These are phyloP conservation scores for Heteractis magnifica DNA, from an alignment of 92 coral and sea anemone genomes.

Conservation along the genomic window DNA sequence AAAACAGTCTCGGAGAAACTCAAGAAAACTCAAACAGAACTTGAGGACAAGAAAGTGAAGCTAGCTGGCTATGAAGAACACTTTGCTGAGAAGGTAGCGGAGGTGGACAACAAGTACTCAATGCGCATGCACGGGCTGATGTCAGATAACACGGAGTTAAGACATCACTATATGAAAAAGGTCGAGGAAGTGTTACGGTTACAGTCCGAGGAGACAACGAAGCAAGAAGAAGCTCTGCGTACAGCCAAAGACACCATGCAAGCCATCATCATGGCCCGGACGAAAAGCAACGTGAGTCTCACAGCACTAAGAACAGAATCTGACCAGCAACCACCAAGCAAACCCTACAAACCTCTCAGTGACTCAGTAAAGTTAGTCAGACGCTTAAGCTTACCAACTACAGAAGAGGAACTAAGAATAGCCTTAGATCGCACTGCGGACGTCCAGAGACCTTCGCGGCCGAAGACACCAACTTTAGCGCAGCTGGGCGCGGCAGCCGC, in stretches of 20 bases:
- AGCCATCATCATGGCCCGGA: constrained; percentile 75
- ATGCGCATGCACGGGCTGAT: constrained; percentile 92
- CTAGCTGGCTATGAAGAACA: constrained; percentile 87
- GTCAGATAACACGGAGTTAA: constrained; percentile 86
- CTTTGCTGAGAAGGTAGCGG: constrained; percentile 96
- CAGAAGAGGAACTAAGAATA: constrained; percentile 49
- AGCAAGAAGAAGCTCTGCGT: constrained; percentile 57
- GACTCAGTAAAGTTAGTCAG: constrained; percentile 28
- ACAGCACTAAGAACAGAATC: constrained; percentile 69
- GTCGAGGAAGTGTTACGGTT: constrained; percentile 82
- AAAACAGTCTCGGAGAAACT: constrained; percentile 62
- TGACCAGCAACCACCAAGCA: background rate
- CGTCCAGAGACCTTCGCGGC: constrained; percentile 14
- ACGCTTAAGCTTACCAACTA: constrained; percentile 71
- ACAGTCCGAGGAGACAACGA: constrained; percentile 57
- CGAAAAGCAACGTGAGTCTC: constrained; percentile 73
- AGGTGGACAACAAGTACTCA: constrained; percentile 93
- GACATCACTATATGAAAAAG: constrained; percentile 88
- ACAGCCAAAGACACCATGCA: constrained; percentile 74
- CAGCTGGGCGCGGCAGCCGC: constrained; percentile 22
- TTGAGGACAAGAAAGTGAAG: constrained; percentile 86
- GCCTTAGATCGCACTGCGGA: constrained; percentile 54
- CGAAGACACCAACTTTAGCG: constrained; percentile 1
- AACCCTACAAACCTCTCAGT: background rate
- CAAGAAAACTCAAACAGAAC: constrained; percentile 76